These are phyloP conservation scores for Todiramphus chloris DNA, from an alignment of 2,113 vertebrate genomes.

Conservation along the genomic window DNA sequence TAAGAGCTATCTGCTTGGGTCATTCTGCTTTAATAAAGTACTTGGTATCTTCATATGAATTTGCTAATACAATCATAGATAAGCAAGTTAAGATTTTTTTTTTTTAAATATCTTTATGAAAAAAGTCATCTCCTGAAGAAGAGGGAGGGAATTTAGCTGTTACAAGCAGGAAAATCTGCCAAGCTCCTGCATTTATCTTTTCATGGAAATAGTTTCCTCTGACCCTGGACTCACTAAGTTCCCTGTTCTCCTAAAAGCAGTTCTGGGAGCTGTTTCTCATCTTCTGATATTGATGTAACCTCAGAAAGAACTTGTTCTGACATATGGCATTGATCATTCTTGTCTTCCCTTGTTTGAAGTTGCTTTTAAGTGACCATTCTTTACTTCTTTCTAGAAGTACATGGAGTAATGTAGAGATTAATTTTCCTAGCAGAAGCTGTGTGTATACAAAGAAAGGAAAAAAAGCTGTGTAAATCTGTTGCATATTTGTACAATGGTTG, in stretches of 20 bases:
- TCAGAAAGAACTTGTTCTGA: not conserved
- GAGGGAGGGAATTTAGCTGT: not conserved
- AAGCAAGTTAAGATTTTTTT: not conserved
- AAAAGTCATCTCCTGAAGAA: not conserved
- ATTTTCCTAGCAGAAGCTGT: not conserved
- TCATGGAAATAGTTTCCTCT: not conserved
- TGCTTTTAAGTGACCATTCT: not conserved
- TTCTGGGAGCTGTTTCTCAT: slow-evolving; percentile 27
- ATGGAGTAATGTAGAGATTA: not conserved
- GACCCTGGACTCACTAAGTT: not conserved
- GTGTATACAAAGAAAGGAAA: not conserved
- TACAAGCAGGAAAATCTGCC: not conserved
- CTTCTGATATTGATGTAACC: slow-evolving; percentile 35
- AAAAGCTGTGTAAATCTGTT: not conserved
- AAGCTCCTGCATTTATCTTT: not conserved
- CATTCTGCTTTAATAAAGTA: not conserved
- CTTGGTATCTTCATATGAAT: not conserved
- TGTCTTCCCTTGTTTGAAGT: not conserved
- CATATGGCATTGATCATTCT: slow-evolving; percentile 38
- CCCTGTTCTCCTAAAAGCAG: not conserved
- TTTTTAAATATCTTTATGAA: not conserved
- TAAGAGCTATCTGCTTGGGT: not conserved
- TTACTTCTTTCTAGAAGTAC: not conserved
- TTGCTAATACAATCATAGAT: not conserved
- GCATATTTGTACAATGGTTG: not conserved